A percentile compares a stretch with the other conserved stretches of the same genome.
These are phyloP conservation scores for Stomorhina lunata DNA, from an alignment of 2,888 invertebrate genomes.

Conservation along the genomic window DNA sequence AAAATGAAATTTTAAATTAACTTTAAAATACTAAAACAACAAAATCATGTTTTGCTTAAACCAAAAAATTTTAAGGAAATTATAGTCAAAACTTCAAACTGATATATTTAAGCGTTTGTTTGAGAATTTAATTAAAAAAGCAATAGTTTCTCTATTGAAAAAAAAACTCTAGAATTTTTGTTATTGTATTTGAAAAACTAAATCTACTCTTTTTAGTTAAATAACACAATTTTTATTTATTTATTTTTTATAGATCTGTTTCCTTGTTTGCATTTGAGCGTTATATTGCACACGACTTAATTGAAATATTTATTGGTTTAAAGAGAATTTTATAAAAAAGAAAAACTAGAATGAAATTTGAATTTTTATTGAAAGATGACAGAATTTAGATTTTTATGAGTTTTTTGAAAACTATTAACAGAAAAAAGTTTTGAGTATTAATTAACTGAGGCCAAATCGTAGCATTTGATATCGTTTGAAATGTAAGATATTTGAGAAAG, in stretches of 20 bases:
- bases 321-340: not conserved
- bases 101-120: not conserved
- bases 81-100: not conserved
- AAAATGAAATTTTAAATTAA: not conserved
- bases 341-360: not conserved
- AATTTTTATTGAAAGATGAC: too few species aligned
- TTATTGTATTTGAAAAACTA: not conserved
- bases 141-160: not conserved
- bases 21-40: not conserved
- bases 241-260: not conserved
- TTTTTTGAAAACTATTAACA: too few species aligned
- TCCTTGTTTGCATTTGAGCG: too few species aligned
- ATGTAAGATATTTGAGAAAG: too few species aligned
- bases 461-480: too few species aligned
- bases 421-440: too few species aligned
- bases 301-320: not conserved
- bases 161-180: conserved; percentile 5
- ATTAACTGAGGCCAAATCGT: too few species aligned
- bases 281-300: conserved; percentile 17
- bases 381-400: too few species aligned
- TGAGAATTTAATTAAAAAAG: conserved; percentile 12
- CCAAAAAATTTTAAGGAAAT: not conserved
- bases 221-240: not conserved
- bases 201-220: not conserved
- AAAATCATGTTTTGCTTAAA: not conserved